Evolutionary conservation across 2,113 vertebrate species (phyloP).

Genomic region (Cheirogaleus medius): DNA sequence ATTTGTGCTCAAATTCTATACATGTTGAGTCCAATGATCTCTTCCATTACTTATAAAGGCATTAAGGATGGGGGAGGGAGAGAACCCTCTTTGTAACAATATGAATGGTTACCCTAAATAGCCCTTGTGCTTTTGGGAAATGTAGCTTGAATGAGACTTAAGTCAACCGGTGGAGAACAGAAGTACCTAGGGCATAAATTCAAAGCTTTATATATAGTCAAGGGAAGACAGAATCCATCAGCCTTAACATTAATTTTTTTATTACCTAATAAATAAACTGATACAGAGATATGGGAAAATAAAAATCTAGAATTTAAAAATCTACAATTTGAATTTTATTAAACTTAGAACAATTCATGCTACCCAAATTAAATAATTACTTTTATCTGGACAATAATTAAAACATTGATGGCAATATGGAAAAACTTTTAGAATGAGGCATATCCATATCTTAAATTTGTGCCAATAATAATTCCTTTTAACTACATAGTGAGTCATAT

Average conservation of each 20-base stretch:
- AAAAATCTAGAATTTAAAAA: not conserved
- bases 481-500: not conserved
- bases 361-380: not conserved
- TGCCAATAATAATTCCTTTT: not conserved
- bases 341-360: slow-evolving; percentile 23
- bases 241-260: not conserved
- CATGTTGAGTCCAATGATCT: not conserved
- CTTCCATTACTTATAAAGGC: not conserved
- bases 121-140: not conserved
- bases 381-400: slow-evolving; percentile 23
- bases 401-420: not conserved
- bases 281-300: not conserved
- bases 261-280: not conserved
- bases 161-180: not conserved
- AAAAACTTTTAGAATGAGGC: not conserved
- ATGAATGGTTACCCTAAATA: not conserved
- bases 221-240: not conserved
- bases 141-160: not conserved
- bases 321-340: not conserved
- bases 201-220: not conserved
- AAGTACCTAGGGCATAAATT: not conserved
- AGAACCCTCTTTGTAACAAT: not conserved
- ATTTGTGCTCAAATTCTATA: not conserved
- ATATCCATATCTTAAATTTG: not conserved
- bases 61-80: not conserved